These are phyloP conservation scores for Enteromius trimaculatus DNA, from an alignment of 2,797 vertebrate genomes.

Conservation along the genomic window DNA sequence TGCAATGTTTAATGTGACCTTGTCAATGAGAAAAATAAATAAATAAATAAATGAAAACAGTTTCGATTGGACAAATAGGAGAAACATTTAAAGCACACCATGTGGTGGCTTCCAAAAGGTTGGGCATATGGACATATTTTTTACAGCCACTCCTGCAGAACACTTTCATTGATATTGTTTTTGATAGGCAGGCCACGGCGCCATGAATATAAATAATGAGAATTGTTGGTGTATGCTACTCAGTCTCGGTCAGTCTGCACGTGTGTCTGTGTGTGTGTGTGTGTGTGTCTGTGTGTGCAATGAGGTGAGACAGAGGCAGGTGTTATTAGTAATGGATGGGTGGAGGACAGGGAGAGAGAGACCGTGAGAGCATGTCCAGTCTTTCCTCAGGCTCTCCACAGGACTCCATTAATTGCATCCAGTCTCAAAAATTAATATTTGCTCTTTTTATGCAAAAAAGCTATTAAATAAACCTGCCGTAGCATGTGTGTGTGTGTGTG, in stretches of 20 bases:
- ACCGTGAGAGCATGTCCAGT: constrained; percentile 17
- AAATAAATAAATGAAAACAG: neutral
- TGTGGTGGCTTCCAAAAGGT: constrained; percentile 14
- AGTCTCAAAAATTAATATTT: constrained; percentile 49
- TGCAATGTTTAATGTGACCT: constrained; percentile 17
- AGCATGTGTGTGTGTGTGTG: neutral
- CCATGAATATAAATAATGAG: constrained; percentile 59
- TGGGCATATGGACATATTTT: constrained; percentile 13
- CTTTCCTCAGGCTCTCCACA: constrained; percentile 36
- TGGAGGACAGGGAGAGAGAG: constrained; percentile 50
- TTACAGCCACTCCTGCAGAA: constrained; percentile 12
- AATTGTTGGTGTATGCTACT: constrained; percentile 27
- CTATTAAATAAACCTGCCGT: constrained; percentile 40
- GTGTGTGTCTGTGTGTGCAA: constrained; percentile 18
- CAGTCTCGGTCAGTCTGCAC: constrained; percentile 21
- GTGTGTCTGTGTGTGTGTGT: constrained; percentile 12
- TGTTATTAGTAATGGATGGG: constrained; percentile 81
- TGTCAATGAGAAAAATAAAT: neutral
- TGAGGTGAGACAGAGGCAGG: constrained; percentile 76
- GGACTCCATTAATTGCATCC: constrained; percentile 48
- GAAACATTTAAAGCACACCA: neutral
- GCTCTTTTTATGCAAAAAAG: constrained; percentile 40
- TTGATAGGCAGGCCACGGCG: constrained; percentile 30
- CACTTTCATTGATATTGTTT: constrained; percentile 32
- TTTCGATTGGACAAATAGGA: neutral